A percentile compares a stretch with the other conserved stretches of the same genome.
These are phyloP conservation scores for Mallotus villosus DNA, from an alignment of 2,797 vertebrate genomes.

Conservation along the genomic window DNA sequence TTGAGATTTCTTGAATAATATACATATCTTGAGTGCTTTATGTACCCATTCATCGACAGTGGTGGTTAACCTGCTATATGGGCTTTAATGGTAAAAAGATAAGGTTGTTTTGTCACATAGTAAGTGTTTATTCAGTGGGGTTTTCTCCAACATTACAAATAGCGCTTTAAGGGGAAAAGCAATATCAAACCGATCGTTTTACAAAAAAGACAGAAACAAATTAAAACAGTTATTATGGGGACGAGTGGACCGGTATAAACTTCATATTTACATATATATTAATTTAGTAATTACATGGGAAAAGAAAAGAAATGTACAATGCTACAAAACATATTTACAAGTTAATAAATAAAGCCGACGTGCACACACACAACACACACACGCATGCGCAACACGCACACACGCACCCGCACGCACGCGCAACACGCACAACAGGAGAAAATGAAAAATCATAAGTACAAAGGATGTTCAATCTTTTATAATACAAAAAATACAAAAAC, in stretches of 20 bases:
- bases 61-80: too few species aligned
- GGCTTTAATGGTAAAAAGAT: neutral
- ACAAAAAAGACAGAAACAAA: constrained; percentile 47
- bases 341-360: constrained; percentile 56
- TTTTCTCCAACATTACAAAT: constrained; percentile 48
- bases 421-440: constrained; percentile 6
- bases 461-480: constrained; percentile 45
- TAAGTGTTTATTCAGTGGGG: constrained; percentile 50
- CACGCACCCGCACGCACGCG: too few species aligned
- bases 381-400: too few species aligned
- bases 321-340: constrained; percentile 66
- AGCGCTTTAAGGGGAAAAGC: constrained; percentile 31
- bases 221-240: constrained; percentile 25
- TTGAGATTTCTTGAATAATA: too few species aligned
- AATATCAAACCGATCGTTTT: constrained; percentile 44
- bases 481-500: constrained; percentile 60
- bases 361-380: constrained; percentile 15
- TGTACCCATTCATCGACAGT: too few species aligned
- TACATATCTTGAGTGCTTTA: too few species aligned
- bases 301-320: constrained; percentile 59
- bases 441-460: constrained; percentile 46
- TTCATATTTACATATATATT: constrained; percentile 57
- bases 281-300: constrained; percentile 61
- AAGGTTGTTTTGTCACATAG: constrained; percentile 23
- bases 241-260: constrained; percentile 56